phyloP scores from a whole-genome alignment of 2,113 vertebrate species.

The Menidia beryllina region DNA sequence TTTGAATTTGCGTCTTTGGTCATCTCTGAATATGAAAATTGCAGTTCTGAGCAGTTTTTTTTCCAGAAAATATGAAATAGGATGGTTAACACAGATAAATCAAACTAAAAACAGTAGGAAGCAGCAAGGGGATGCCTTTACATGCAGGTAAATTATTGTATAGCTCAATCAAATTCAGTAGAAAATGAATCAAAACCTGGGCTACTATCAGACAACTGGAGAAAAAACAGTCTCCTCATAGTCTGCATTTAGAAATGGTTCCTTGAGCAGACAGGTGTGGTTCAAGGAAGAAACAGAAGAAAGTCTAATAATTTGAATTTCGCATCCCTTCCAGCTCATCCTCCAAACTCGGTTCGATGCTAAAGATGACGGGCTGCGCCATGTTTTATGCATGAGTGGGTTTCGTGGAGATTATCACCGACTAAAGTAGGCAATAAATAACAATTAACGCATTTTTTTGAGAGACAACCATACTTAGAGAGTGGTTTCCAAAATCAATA shows the following conservation, averaged over 20 bases:
- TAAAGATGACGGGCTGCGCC: not conserved
- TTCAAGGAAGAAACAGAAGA: conserved; percentile 26
- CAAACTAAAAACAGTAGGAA: conserved; percentile 41
- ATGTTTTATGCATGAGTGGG: conserved; percentile 19
- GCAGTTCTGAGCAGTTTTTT: conserved; percentile 14
- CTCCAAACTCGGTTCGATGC: conserved; percentile 17
- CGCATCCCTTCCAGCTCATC: conserved; percentile 24
- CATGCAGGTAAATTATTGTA: conserved; percentile 53
- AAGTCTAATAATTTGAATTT: conserved; percentile 26
- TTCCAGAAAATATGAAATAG: conserved; percentile 48
- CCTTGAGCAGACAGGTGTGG: conserved; percentile 31
- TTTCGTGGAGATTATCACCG: conserved; percentile 30
- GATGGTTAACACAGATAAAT: conserved; percentile 49
- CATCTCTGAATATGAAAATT: conserved; percentile 28
- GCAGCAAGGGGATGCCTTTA: conserved; percentile 36
- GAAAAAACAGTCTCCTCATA: conserved; percentile 30
- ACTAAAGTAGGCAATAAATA: conserved; percentile 54
- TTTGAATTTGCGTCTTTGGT: conserved; percentile 25
- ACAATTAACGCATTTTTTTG: conserved; percentile 63
- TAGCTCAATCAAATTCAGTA: conserved; percentile 37
- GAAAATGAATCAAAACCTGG: conserved; percentile 28
- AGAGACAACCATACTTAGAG: conserved; percentile 29
- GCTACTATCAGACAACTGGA: conserved; percentile 14
- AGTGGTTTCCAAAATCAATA: conserved; percentile 72
- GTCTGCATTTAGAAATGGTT: not conserved